Evolutionary conservation across 2,888 invertebrate genomes (phyloP), one percentile per base, ranked within the genome.

Genomic region (Acrocera orbiculus): DNA sequence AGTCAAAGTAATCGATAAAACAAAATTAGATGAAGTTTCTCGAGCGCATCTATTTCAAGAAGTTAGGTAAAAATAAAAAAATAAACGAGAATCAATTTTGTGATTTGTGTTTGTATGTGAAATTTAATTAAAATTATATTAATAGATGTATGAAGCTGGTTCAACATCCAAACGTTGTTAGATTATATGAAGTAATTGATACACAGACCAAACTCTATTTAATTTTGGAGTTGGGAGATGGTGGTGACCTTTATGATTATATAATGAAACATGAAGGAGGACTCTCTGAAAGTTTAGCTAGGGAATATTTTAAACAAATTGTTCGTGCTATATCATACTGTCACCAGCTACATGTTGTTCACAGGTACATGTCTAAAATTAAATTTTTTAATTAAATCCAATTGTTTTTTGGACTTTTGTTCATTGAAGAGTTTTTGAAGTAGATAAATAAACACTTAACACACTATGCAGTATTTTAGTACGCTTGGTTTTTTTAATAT

Each of bases 161-260:
- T 29, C 96, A 98, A 59, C 98, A 98, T 65, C 95, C 96, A 20
- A 92, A 98, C 65, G 95, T 98, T 25, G 96, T 98, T 29, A 70
- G 95, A 36, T 67, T 98, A 31, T 98, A 99, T 64, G 95, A 98
- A 69, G 96, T 98, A 42, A 98, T 98, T 55, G 98, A 98, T 64
- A 99, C 98, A 23, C 89, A 92, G 59, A 93, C 93, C 42, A 96
- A 98, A 65, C 69, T 95, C 51, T 90, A 90, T 65, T 71, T 90
- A 59, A 93, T 98, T 56, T 67, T 98, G 54, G 98, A 98, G 65
- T 66, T 95, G 51, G 98, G 93, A 11, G 95, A 98, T 65, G 96
- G 96, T 30, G 93, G 93, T 29, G 96, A 98, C 66, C 75, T 98
- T 50, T 96, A 95, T 63, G 95, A 96, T 64, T 93, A 93, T 63